Evolutionary conservation across 2,888 invertebrate species (phyloP), one percentile per base, ranked within the genome.

Genomic region (Tortrix viridana): DNA sequence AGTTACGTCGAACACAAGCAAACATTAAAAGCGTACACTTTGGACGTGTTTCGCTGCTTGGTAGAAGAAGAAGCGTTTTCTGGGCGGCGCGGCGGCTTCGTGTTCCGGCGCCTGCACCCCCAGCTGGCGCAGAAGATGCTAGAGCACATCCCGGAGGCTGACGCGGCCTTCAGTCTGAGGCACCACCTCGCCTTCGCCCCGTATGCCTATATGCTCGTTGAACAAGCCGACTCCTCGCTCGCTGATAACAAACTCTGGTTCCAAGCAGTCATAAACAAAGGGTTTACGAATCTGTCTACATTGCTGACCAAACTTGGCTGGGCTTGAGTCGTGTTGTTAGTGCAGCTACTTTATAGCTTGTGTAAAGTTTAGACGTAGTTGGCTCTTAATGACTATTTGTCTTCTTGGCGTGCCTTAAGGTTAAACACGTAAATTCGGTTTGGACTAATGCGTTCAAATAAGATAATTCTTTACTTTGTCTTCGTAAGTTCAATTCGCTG

Each of bases 131-230:
- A 74, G 1, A 82, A 84, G 67, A 73, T 92, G 1, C 50, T n/a
- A 0, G 76, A 79, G 5, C 47, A 79, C 0, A 79, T 88, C 20
- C 85, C 89, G 0, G 80, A 84, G 2, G 78, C 80, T 0, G 86
- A 90, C 43, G 66, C 78, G 0, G 80, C 79, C 22, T 70, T 88
- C 1, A 88, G 88, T 69, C 70, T 92, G 41, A 72, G 84, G 38
- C 88, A 88, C 54, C 87, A 88, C 65, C 65, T 88, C 57, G 91
- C 92, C 0, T 84, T 92, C 54, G 83, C 86, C 0, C 80, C 87
- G 0, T 86, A 88, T 66, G 89, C 85, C 0, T 86, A 82, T 47
- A 67, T 79, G 57, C 71, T 75, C 6, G 44, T 84, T 0, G 75
- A 75, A 12, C 75, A 67, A 0, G 64, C 77, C 0, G 77, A 85